Conservation (phyloP, 1,140 invertebrate genomes). For the Temnothorax longispinosus region DNA sequence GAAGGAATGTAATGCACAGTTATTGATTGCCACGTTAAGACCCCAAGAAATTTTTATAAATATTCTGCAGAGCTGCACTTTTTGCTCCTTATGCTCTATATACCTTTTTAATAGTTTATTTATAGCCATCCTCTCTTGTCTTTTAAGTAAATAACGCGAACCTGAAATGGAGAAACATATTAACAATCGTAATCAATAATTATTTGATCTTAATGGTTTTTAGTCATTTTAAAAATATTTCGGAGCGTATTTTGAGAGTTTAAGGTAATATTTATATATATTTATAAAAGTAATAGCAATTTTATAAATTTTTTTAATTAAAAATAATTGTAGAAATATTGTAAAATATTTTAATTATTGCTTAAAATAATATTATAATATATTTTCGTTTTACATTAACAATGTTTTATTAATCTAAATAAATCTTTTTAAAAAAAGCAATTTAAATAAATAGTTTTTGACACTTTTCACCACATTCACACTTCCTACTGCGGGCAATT, state of each 20-base stretch:
- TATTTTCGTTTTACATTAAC: not conserved
- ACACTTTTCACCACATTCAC: not conserved
- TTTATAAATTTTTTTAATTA: not conserved
- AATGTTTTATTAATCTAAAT: not conserved
- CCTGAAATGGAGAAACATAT: not conserved
- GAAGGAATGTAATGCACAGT: slow-evolving; percentile 13
- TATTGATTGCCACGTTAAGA: slow-evolving; percentile 21
- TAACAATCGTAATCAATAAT: not conserved
- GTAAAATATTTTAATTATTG: not conserved
- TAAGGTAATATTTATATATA: not conserved
- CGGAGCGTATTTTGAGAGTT: not conserved
- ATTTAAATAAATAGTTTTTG: not conserved
- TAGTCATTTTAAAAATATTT: not conserved
- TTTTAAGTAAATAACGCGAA: not conserved
- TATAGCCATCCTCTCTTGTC: not conserved
- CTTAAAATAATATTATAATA: not conserved
- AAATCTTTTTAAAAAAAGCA: not conserved
- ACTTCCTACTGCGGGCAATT: not conserved
- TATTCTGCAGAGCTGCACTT: slow-evolving; percentile 1
- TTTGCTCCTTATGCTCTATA: not conserved
- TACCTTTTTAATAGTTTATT: not conserved
- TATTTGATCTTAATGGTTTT: not conserved
- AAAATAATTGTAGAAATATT: not conserved
- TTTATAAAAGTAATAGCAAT: not conserved
- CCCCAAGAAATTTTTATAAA: slow-evolving; percentile 27